phyloP scores from a whole-genome alignment of 2,797 vertebrate species.

The Enteromius argenteus region DNA sequence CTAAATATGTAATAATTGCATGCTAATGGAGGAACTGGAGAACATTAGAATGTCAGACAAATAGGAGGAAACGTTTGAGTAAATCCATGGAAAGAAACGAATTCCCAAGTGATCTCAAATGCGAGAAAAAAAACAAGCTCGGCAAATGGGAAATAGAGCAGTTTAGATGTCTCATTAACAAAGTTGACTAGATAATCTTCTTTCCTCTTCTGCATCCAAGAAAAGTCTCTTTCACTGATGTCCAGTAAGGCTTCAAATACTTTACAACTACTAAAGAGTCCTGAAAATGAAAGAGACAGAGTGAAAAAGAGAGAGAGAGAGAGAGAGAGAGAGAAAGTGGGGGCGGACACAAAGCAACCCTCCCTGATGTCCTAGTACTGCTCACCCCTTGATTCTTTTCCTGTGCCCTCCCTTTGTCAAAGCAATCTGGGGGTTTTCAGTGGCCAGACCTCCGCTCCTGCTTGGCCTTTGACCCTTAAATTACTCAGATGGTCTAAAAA shows the following conservation, averaged over 20 bases:
- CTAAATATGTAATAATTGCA: neutral
- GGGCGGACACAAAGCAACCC: conserved; percentile 37
- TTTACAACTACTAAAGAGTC: neutral
- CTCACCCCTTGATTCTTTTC: conserved; percentile 12
- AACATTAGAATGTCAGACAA: conserved; percentile 5
- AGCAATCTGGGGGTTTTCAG: neutral
- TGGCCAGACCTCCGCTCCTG: conserved; percentile 16
- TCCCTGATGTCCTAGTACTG: neutral
- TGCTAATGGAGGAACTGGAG: conserved; percentile 4
- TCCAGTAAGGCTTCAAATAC: conserved; percentile 4
- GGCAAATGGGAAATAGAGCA: conserved; percentile 4
- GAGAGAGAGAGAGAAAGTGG: no score
- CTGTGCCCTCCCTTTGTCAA: conserved; percentile 11
- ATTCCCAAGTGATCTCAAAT: neutral
- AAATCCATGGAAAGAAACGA: conserved; percentile 8
- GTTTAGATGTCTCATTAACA: conserved; percentile 33
- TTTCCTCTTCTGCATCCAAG: neutral
- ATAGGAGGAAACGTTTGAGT: neutral
- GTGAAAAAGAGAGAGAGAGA: conserved; percentile 1
- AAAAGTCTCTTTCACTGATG: conserved; percentile 1
- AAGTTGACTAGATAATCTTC: conserved; percentile 40
- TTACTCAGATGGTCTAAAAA: conserved; percentile 47
- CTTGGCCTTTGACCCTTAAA: conserved; percentile 42
- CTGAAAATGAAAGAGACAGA: conserved; percentile 17
- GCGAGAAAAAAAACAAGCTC: neutral